Evolutionary conservation across 2,113 vertebrate species (phyloP), one percentile per base, ranked within the genome.

Genomic region (Sander vitreus): DNA sequence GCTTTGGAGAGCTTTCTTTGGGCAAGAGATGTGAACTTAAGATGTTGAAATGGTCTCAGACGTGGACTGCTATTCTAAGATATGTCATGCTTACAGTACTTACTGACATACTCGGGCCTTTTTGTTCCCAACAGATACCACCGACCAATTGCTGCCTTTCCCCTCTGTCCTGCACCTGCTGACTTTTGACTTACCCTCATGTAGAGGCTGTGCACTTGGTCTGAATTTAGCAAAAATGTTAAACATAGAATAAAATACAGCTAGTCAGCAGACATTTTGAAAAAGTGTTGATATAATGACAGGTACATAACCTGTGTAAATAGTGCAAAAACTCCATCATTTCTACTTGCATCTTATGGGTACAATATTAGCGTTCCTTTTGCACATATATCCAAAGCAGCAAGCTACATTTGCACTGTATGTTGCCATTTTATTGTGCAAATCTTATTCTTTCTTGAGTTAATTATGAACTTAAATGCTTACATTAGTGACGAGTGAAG

Each of bases 11-110:
- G 23, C 14, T 50, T 27, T 75, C 59, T 75, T 19, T 58, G 43
- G 74, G 55, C 63, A 67, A 19, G 30, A 66, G 33, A 76, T 12
- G 14, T 77, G 47, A 72, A 57, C 72, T 58, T 23, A 57, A 25
- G 69, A 76, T 59, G 71, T 33, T 48, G 27, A 65, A 74, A 54
- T 48, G 3, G 33, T 73, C 74, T 85, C 74, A 30, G 48, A 79
- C 15, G 33, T 69, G 23, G 33, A 36, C 11, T 27, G 19, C 70
- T 78, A 57, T 75, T 59, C 14, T 50, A 25, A 69, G 25, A 55
- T 59, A 60, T 51, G 74, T 73, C 45, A 76, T 7, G 33, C 62
- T 76, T 85, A 74, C 39, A 43, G 39, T 11, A 43, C 55, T 66
- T 68, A 73, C 47, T 85, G 58, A 73, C 15, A 2, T 69, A 55